phyloP scores from a whole-genome alignment of 2,113 vertebrate genomes.

The Gallinago paraguaiae region DNA sequence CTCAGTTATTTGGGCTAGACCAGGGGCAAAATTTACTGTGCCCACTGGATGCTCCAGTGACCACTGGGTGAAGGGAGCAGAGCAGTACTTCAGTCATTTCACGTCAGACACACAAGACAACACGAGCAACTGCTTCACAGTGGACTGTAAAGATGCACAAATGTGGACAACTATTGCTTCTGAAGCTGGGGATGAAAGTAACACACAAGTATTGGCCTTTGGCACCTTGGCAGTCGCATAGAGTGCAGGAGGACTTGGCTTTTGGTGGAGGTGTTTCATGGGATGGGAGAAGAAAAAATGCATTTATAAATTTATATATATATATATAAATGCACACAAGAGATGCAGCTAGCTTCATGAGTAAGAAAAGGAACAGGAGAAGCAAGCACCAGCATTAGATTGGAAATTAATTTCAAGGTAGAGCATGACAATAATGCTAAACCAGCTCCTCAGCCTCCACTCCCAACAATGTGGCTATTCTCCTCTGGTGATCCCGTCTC shows the following conservation, averaged over 20 bases:
- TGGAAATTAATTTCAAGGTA: slow-evolving; percentile 1
- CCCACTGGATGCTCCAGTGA: not conserved
- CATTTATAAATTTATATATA: not conserved
- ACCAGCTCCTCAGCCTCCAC: not conserved
- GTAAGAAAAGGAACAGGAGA: not conserved
- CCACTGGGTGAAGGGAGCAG: not conserved
- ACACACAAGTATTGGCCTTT: slow-evolving; percentile 36
- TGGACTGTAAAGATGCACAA: slow-evolving; percentile 16
- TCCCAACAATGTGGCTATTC: not conserved
- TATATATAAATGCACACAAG: not conserved
- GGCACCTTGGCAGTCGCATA: slow-evolving; percentile 31
- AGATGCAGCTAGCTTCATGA: not conserved
- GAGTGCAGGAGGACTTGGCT: slow-evolving; percentile 19
- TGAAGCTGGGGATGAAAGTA: slow-evolving; percentile 45
- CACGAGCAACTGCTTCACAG: not conserved
- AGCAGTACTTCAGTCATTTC: not conserved
- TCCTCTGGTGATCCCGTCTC: not conserved
- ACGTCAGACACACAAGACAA: not conserved
- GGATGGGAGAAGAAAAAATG: not conserved
- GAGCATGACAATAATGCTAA: not conserved
- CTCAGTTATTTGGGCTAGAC: not conserved
- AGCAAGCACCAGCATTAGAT: not conserved
- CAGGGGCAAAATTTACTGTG: not conserved
- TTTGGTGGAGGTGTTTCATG: not conserved
- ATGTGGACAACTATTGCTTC: slow-evolving; percentile 54